Conservation (phyloP, 2,888 invertebrate species). For the Merodon equestris region DNA sequence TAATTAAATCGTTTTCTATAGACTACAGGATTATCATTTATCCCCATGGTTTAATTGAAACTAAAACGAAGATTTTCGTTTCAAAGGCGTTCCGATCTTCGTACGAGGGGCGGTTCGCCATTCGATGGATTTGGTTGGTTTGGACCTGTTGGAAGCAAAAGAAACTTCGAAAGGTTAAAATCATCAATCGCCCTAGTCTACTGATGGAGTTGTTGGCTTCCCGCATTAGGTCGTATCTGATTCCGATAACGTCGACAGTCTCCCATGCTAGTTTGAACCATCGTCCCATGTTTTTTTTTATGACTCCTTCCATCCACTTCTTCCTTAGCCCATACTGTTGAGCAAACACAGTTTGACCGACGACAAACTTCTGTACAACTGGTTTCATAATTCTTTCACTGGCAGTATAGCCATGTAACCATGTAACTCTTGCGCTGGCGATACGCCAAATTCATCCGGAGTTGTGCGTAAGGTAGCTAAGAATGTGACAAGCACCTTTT, state of each 20-base stretch:
- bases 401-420: not conserved
- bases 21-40: no score
- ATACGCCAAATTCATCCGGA: conserved; percentile 6
- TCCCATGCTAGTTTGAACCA: conserved; percentile 4
- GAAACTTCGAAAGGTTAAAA: no score
- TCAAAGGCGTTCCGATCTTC: no score
- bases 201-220: conserved; percentile 1
- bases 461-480: conserved; percentile 18
- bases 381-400: not conserved
- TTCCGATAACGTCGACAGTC: not conserved
- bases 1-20: no score
- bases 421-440: conserved; percentile 6
- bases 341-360: conserved; percentile 8
- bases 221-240: conserved; percentile 3
- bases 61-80: no score
- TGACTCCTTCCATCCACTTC: not conserved
- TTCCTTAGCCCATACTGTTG: not conserved
- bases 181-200: not conserved
- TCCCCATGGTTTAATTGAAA: no score
- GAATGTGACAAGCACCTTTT: conserved; percentile 9
- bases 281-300: not conserved
- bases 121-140: no score
- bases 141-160: no score
- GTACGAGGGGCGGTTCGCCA: no score
- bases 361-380: not conserved